These are phyloP conservation scores for Melanotaenia pygmaea DNA, from an alignment of 2,797 vertebrate species.

Conservation along the genomic window DNA sequence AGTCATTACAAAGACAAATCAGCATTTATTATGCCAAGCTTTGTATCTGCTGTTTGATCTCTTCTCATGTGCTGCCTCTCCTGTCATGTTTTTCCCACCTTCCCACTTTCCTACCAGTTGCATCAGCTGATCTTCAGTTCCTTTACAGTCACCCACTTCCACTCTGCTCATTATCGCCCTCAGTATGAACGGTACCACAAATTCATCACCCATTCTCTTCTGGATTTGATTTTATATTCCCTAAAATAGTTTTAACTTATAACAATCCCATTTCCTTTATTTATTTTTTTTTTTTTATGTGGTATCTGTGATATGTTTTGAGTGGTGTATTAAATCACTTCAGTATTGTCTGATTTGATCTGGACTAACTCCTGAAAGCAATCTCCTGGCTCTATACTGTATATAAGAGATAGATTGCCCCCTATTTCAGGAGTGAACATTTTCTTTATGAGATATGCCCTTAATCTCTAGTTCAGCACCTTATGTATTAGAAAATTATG, in stretches of 20 bases:
- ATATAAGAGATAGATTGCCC: not conserved
- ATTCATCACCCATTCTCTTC: not conserved
- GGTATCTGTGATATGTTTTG: not conserved
- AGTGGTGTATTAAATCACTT: not conserved
- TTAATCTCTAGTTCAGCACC: not conserved
- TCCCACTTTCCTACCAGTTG: not conserved
- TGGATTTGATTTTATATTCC: not conserved
- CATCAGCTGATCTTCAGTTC: slow-evolving; percentile 16
- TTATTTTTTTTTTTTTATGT: not conserved
- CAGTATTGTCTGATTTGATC: not conserved
- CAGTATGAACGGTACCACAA: not conserved
- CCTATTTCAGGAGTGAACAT: not conserved
- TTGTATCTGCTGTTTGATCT: slow-evolving; percentile 8
- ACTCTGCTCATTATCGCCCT: slow-evolving; percentile 5
- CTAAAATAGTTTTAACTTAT: not conserved
- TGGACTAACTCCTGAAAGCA: not conserved
- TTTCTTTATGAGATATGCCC: not conserved
- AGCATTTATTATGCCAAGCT: not conserved
- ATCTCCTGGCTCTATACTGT: not conserved
- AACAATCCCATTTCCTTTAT: not conserved
- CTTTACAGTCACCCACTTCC: slow-evolving; percentile 7
- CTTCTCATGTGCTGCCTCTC: not conserved
- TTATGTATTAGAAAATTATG: not conserved
- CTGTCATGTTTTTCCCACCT: not conserved
- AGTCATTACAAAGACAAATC: not conserved